These are phyloP conservation scores for Trididemnum clinides DNA, from an alignment of 23 tunicate species.

Conservation along the genomic window DNA sequence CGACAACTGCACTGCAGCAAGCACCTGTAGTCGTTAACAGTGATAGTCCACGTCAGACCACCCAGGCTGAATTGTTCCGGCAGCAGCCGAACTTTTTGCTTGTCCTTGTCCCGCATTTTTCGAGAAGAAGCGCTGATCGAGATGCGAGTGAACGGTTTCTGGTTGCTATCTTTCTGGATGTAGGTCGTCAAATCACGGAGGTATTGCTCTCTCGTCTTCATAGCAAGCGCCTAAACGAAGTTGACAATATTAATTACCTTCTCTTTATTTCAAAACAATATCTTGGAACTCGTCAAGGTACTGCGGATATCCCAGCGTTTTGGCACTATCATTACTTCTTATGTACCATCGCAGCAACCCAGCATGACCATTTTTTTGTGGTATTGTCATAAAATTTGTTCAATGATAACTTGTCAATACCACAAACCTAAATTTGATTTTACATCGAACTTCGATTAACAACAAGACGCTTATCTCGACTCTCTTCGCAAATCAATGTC, in stretches of 20 bases:
- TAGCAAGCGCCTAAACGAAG: conserved; percentile 65
- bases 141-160: conserved; percentile 51
- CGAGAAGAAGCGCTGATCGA: conserved; percentile 54
- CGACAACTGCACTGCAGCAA: too few species aligned
- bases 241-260: not conserved
- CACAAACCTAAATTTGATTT: too few species aligned
- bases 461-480: too few species aligned
- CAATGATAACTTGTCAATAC: too few species aligned
- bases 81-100: conserved; percentile 42
- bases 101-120: conserved; percentile 72
- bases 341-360: too few species aligned
- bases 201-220: conserved; percentile 95
- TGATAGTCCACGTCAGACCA: conserved; percentile 74
- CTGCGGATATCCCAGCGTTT: too few species aligned
- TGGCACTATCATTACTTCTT: too few species aligned
- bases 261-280: not conserved
- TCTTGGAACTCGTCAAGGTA: too few species aligned
- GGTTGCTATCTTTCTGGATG: conserved; percentile 50
- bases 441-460: too few species aligned
- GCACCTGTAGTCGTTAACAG: conserved; percentile 81
- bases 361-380: too few species aligned
- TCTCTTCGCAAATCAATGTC: too few species aligned
- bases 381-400: too few species aligned
- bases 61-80: conserved; percentile 65
- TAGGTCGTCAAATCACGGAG: conserved; percentile 69